Percentiles rank a stretch among this genome's conserved stretches.
These are phyloP conservation scores for Euzophera pinguis DNA, from an alignment of 2,888 invertebrate genomes.

Conservation along the genomic window DNA sequence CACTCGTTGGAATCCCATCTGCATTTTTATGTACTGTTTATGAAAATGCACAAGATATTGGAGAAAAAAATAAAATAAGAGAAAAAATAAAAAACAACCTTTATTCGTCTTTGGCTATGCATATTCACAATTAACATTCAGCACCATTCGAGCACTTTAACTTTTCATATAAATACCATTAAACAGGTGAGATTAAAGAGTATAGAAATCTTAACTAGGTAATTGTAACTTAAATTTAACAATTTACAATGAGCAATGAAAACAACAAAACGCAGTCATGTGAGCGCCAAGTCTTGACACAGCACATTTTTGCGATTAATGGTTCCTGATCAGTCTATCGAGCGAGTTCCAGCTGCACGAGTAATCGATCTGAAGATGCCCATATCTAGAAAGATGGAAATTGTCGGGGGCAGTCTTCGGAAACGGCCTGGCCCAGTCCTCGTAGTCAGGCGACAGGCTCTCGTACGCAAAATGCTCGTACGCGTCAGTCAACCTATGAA, in stretches of 20 bases:
- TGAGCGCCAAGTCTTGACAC: background rate
- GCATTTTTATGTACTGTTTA: too few species aligned
- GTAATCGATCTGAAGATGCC: constrained; percentile 90
- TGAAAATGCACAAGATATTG: too few species aligned
- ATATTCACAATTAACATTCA: constrained; percentile 5
- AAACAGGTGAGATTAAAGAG: background rate
- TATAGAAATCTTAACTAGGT: too few species aligned
- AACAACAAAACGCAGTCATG: background rate
- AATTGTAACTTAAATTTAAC: too few species aligned
- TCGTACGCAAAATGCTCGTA: constrained; percentile 68
- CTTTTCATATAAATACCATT: background rate
- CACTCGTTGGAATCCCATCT: background rate
- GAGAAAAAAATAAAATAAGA: background rate
- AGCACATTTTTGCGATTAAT: constrained; percentile 28
- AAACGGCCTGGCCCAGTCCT: constrained; percentile 86
- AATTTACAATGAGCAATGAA: background rate
- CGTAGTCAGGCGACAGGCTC: constrained; percentile 70
- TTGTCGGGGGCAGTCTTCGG: constrained; percentile 82
- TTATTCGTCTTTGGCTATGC: constrained; percentile 28
- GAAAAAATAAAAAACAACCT: constrained; percentile 16
- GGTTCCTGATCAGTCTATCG: constrained; percentile 85
- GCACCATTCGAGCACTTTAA: background rate
- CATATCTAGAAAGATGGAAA: constrained; percentile 87
- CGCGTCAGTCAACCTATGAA: constrained; percentile 59
- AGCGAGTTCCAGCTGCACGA: constrained; percentile 91